Evolutionary conservation across 2,797 vertebrate genomes (phyloP), one percentile per base, ranked within the genome.

Genomic region (Pelobates cultripes): DNA sequence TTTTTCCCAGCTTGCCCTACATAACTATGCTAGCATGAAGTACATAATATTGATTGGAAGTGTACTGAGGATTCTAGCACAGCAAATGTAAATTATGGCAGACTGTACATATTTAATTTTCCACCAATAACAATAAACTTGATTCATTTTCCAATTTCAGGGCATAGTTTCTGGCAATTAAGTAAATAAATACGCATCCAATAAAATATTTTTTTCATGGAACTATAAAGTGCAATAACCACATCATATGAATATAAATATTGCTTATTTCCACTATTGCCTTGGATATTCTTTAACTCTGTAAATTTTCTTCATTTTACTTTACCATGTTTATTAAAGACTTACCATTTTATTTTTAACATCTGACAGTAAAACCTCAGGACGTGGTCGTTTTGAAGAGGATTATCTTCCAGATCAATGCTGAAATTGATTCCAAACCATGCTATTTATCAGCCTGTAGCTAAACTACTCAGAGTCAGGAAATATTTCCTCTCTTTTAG

Each of bases 331-430:
- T 82, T 82, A 86, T 88, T 86, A 78, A 83, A 86, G 79, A 87
- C 72, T 83, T 89, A 88, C 70, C 86, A 90, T 89, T 92, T 87
- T 28, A 28, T 87, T 91, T 91, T 90, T 87, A 83, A 76, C 82
- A 86, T 86, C 88, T 89, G 90, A 91, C 89, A 91, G 86, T 84
- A 91, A 89, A 92, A 91, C 87, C 89, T 82, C 85, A 82, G 87
- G 89, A 91, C 73, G 79, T 89, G 90, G 88, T 77, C 88, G 91
- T 91, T 92, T 87, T 86, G 86, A 90, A 91, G 89, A 92, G 91
- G 93, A 93, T 93, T 93, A 92, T 93, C 91, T 93, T 90, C 90
- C 88, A 91, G 91, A 93, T 94, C 94, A 89, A 93, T 94, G 89
- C 68, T 85, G 85, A 92, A 92, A 95, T 90, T 91, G 93, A 95